phyloP scores from a whole-genome alignment of 2,797 vertebrate species.

The Acipenser transmontanus region DNA sequence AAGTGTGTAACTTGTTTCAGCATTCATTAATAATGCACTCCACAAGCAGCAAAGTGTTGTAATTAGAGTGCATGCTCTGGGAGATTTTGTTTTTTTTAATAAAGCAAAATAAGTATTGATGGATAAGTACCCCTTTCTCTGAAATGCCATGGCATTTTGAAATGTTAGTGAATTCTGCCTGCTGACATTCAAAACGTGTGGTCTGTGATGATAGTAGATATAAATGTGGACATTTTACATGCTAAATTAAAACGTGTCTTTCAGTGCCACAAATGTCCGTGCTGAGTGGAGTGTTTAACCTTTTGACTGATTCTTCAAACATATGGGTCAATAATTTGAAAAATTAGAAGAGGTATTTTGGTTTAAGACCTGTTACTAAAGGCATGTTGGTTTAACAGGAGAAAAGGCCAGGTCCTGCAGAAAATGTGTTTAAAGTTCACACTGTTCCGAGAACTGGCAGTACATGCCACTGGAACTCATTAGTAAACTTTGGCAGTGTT shows the following conservation, averaged over 20 bases:
- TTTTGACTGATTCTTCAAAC: constrained; percentile 55
- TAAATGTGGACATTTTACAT: constrained; percentile 64
- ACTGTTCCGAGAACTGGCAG: too few relatives aligned
- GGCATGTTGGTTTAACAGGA: too few relatives aligned
- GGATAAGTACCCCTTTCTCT: constrained; percentile 43
- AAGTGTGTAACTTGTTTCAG: constrained; percentile 48
- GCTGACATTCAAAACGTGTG: constrained; percentile 73
- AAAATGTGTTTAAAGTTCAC: too few relatives aligned
- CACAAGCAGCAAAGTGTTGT: constrained; percentile 33
- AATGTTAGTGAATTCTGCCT: constrained; percentile 66
- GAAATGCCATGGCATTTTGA: constrained; percentile 77
- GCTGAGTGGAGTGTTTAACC: constrained; percentile 62
- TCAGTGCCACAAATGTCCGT: constrained; percentile 17
- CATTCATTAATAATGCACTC: constrained; percentile 35
- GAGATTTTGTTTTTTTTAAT: constrained; percentile 35
- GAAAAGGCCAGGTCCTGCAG: too few relatives aligned
- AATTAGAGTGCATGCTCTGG: constrained; percentile 45
- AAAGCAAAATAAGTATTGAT: constrained; percentile 51
- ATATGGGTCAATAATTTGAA: constrained; percentile 69
- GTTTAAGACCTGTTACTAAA: too few relatives aligned
- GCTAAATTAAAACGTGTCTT: constrained; percentile 45
- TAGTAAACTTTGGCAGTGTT: too few relatives aligned
- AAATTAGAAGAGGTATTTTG: constrained; percentile 47
- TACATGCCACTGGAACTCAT: too few relatives aligned
- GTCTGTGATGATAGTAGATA: constrained; percentile 38